Evolutionary conservation across 2,797 vertebrate species (phyloP).

Genomic region (Peromyscus melanophrys): DNA sequence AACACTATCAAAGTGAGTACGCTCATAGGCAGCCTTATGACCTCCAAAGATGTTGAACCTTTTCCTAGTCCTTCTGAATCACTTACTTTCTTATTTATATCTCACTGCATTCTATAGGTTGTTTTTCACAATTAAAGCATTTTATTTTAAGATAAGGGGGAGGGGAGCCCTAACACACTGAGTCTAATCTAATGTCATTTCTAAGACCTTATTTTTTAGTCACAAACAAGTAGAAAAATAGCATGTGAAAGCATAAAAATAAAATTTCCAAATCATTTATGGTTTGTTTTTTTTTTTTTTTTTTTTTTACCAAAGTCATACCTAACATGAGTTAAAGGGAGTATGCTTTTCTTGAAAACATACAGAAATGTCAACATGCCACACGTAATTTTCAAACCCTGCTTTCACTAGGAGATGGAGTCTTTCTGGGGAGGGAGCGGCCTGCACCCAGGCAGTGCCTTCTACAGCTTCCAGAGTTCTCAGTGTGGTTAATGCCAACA

Average conservation of each 20-base stretch:
- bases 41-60: not conserved
- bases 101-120: not conserved
- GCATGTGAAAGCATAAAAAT: slow-evolving; percentile 5
- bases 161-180: not conserved
- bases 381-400: not conserved
- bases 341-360: not conserved
- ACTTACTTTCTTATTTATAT: not conserved
- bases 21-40: not conserved
- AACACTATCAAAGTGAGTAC: not conserved
- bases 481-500: not conserved
- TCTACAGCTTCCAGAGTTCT: no score
- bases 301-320: slow-evolving; percentile 30
- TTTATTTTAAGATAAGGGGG: slow-evolving; percentile 37
- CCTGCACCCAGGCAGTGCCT: no score
- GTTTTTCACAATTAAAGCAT: not conserved
- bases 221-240: slow-evolving; percentile 19
- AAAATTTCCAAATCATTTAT: slow-evolving; percentile 24
- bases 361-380: not conserved
- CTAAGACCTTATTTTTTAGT: slow-evolving; percentile 41
- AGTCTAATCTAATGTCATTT: slow-evolving; percentile 54
- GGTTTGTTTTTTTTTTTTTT: slow-evolving; percentile 55
- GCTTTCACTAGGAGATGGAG: not conserved
- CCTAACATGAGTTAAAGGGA: slow-evolving; percentile 25
- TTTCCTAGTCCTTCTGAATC: slow-evolving; percentile 20
- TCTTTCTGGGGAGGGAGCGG: not conserved